These are phyloP conservation scores for Stegophylla sp. DNA, from an alignment of 2,888 invertebrate genomes.

Conservation along the genomic window DNA sequence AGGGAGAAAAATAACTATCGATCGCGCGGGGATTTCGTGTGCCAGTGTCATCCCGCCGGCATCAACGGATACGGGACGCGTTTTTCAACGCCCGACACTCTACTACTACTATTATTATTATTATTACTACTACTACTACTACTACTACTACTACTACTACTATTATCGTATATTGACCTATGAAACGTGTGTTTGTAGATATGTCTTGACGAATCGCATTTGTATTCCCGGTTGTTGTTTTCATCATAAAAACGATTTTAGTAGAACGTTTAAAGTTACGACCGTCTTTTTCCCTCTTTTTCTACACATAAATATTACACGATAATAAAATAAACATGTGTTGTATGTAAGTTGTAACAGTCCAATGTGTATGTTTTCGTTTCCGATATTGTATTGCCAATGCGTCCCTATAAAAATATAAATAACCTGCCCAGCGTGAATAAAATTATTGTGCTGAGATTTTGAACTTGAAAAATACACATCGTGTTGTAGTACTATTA, in stretches of 20 bases:
- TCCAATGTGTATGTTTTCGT: not conserved
- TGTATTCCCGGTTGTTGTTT: too few species aligned
- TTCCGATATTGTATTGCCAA: not conserved
- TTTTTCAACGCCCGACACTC: slow-evolving; percentile 22
- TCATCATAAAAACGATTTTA: not conserved
- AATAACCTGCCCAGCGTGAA: not conserved
- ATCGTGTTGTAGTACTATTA: not conserved
- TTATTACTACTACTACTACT: slow-evolving; percentile 20
- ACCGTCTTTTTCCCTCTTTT: not conserved
- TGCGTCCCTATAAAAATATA: not conserved
- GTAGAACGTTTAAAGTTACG: not conserved
- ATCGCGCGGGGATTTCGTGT: slow-evolving; percentile 44
- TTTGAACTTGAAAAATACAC: slow-evolving; percentile 43
- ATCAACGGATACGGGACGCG: not conserved
- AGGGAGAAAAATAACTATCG: slow-evolving; percentile 57
- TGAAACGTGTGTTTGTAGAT: not conserved
- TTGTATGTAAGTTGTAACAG: not conserved
- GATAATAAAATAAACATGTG: not conserved
- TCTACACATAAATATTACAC: not conserved
- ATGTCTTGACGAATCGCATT: not conserved
- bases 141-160: not conserved
- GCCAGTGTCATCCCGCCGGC: slow-evolving; percentile 45
- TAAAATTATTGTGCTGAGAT: not conserved
- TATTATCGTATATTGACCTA: slow-evolving; percentile 21
- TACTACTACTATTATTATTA: slow-evolving; percentile 15